Base-by-base conservation (phyloP, 2,888 invertebrate genomes). In the Chaetoderma sp. region DNA sequence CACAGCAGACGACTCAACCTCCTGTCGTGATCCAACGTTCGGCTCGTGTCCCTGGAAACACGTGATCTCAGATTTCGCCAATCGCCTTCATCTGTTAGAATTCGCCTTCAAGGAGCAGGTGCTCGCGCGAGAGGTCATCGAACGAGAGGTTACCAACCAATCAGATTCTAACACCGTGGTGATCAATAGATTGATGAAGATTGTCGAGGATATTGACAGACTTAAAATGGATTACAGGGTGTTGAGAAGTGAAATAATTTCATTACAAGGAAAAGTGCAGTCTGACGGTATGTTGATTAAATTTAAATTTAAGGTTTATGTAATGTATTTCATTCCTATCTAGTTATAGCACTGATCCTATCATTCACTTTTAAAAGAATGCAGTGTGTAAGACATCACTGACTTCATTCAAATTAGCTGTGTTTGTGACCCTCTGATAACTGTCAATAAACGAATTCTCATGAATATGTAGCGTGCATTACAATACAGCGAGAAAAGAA, bases 91-190 rank as follows among this genome's bases (percentile, higher is more conserved):
- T 10, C 65, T 77, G 6, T 67, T 80, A 30, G 81, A 81, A 68
- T 73, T 77, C 65, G 79, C 79, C 1, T 80, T 79, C 68, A 79
- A 79, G 44, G 80, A 81, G 54, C 80, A 81, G 64, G 78, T 78
- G 3, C 70, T 71, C 30, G 78, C 77, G 5, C 67, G 79, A 8
- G 78, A 78, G 57, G 65, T 71, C 5, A 76, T 80, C 23, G 78
- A 76, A 21, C 70, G 73, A 16, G 79, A 77, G 52, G 75, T 79
- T n/a, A 75, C 67, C 44, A 77, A 79, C 60, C 78, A 80, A 42
- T 67, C 77, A n/a, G 74, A 74, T 64, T 52, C 77, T 8, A 76
- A 78, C 57, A 65, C 63, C 27, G 57, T 64, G 54, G 33, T 79
- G 33, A 76, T 76, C 27, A 63, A 65, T 27, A 76, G 76, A 49